Evolutionary conservation across 2,888 invertebrate species (phyloP).

Genomic region (Colostygia pectinataria): DNA sequence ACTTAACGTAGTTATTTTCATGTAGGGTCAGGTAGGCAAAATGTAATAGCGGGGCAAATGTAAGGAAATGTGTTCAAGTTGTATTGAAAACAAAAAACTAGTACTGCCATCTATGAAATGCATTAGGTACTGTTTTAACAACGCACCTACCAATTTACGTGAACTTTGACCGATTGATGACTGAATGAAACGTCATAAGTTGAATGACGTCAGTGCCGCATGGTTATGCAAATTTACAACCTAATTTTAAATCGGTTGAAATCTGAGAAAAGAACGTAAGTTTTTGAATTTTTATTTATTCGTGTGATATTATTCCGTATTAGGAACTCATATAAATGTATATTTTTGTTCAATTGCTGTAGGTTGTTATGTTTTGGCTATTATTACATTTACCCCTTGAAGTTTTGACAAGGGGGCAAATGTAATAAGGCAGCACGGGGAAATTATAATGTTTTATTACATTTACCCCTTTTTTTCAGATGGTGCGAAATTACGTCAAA

Average conservation of each 20-base stretch:
- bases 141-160: background rate
- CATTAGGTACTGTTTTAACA: background rate
- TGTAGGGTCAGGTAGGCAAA: background rate
- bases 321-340: background rate
- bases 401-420: background rate
- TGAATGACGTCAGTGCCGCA: slow-evolving; percentile 5
- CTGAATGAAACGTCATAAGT: background rate
- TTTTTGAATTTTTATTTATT: background rate
- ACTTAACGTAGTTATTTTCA: slow-evolving; percentile 1
- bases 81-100: background rate
- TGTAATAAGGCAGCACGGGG: background rate
- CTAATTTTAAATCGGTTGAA: background rate
- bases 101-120: background rate
- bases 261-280: background rate
- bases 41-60: background rate
- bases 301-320: background rate
- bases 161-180: background rate
- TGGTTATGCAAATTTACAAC: slow-evolving; percentile 7
- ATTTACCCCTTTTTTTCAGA: no score
- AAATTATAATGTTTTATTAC: background rate
- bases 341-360: slow-evolving; percentile 1
- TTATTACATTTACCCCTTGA: slow-evolving; percentile 1
- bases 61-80: background rate
- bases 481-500: no score
- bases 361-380: background rate